phyloP scores from a whole-genome alignment of 2,888 invertebrate species.

The Podotricha telesiphe region DNA sequence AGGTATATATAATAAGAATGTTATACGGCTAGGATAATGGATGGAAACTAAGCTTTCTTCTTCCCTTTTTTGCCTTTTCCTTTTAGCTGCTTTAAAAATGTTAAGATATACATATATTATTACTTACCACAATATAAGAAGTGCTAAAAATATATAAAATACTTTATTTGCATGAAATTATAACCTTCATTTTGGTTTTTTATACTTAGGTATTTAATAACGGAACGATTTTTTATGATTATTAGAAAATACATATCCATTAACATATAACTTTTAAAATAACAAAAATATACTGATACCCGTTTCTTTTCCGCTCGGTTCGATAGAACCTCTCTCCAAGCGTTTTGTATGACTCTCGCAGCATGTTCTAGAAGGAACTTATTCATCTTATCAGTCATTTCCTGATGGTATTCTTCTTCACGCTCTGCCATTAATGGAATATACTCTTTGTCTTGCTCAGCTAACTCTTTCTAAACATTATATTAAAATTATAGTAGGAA shows the following conservation, averaged over 20 bases:
- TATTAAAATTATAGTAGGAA: not conserved
- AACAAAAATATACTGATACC: slow-evolving; percentile 51
- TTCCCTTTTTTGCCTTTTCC: slow-evolving; percentile 75
- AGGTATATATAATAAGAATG: too few relatives aligned
- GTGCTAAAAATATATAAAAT: too few relatives aligned
- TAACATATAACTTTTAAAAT: not conserved
- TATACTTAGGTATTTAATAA: too few relatives aligned
- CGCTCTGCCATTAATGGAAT: slow-evolving; percentile 83
- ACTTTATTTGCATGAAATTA: too few relatives aligned
- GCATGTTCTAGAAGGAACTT: slow-evolving; percentile 72
- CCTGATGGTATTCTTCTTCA: slow-evolving; percentile 80
- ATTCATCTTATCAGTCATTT: slow-evolving; percentile 78
- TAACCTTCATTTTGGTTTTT: too few relatives aligned
- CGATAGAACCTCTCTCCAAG: slow-evolving; percentile 70
- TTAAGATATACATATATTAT: not conserved
- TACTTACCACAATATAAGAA: too few relatives aligned
- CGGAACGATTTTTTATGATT: too few relatives aligned
- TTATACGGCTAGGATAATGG: slow-evolving; percentile 3
- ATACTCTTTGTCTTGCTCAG: slow-evolving; percentile 82
- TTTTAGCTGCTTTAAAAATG: slow-evolving; percentile 63
- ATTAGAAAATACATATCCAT: too few relatives aligned
- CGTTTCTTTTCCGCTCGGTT: slow-evolving; percentile 72
- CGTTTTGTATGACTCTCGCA: slow-evolving; percentile 70
- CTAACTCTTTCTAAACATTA: slow-evolving; percentile 64
- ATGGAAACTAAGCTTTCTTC: slow-evolving; percentile 62